Evolutionary conservation across 2,888 invertebrate species (phyloP).

Genomic region (Geotrupes spiniger): DNA sequence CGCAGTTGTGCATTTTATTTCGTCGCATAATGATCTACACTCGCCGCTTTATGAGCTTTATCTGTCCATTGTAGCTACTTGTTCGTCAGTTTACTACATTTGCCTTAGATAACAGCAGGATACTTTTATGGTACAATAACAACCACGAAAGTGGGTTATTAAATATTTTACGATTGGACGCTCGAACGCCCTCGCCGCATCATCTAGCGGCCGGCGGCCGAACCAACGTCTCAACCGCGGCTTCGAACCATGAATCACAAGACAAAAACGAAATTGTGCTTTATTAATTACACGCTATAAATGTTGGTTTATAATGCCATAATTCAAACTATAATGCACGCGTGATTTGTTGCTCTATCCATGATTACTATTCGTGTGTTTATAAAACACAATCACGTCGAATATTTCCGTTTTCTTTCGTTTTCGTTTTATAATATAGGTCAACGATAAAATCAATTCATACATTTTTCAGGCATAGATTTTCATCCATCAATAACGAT

Average conservation of each 20-base stretch:
- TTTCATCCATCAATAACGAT: too few relatives aligned
- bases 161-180: conserved; percentile 43
- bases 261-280: conserved; percentile 4
- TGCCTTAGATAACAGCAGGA: conserved; percentile 46
- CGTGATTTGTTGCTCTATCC: too few relatives aligned
- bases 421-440: too few relatives aligned
- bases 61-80: conserved; percentile 42
- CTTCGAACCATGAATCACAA: conserved; percentile 14
- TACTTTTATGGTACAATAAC: conserved; percentile 51
- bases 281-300: conserved; percentile 16
- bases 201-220: conserved; percentile 14
- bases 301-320: conserved; percentile 15
- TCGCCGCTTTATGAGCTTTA: conserved; percentile 32
- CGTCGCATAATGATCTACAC: conserved; percentile 29
- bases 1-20: conserved; percentile 26
- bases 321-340: conserved; percentile 5
- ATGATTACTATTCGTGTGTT: too few relatives aligned
- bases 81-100: conserved; percentile 41
- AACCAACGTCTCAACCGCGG: conserved; percentile 8
- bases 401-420: background rate
- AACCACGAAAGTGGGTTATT: conserved; percentile 48
- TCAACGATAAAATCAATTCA: too few relatives aligned
- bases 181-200: conserved; percentile 21
- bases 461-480: too few relatives aligned
- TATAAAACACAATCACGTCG: background rate